Percentiles rank a stretch among this genome's conserved stretches.
Evolutionary conservation across 2,888 invertebrate genomes (phyloP).

Genomic region (Meta bourneti): DNA sequence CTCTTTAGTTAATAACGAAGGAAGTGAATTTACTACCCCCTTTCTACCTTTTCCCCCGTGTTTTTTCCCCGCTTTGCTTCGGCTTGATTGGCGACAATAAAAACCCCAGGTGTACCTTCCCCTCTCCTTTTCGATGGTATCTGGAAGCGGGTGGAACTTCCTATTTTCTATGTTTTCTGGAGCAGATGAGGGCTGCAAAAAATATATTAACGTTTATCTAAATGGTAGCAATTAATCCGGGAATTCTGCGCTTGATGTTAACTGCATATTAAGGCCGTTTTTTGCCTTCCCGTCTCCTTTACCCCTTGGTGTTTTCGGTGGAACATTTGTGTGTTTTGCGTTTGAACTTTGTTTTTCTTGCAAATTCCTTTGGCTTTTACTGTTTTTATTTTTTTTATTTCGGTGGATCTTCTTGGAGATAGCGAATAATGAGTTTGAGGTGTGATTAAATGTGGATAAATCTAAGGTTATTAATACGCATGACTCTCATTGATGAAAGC

Average conservation of each 20-base stretch:
- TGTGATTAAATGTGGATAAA: not conserved
- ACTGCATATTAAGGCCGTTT: constrained; percentile 38
- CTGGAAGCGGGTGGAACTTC: constrained; percentile 3
- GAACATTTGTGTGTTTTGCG: not conserved
- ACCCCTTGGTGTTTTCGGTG: not conserved
- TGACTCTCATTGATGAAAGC: not conserved
- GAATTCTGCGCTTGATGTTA: constrained; percentile 44
- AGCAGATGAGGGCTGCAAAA: constrained; percentile 7
- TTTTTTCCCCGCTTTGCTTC: constrained; percentile 18
- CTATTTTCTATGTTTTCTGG: not conserved
- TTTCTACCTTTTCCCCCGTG: constrained; percentile 1
- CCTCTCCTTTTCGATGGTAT: constrained; percentile 19
- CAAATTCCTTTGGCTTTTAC: not conserved
- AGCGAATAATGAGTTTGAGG: not conserved
- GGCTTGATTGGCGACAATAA: constrained; percentile 59
- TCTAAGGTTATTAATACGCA: not conserved
- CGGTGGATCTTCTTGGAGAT: not conserved
- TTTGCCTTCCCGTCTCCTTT: not conserved
- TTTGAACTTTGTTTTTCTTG: constrained; percentile 3
- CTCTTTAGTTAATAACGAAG: constrained; percentile 48
- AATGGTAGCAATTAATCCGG: constrained; percentile 53
- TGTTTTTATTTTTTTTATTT: constrained; percentile 7
- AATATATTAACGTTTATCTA: constrained; percentile 49
- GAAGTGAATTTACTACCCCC: constrained; percentile 17
- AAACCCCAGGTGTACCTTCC: constrained; percentile 41